These are phyloP conservation scores for Chaetodon trifasciatus DNA, from an alignment of 2,797 vertebrate species.

Conservation along the genomic window DNA sequence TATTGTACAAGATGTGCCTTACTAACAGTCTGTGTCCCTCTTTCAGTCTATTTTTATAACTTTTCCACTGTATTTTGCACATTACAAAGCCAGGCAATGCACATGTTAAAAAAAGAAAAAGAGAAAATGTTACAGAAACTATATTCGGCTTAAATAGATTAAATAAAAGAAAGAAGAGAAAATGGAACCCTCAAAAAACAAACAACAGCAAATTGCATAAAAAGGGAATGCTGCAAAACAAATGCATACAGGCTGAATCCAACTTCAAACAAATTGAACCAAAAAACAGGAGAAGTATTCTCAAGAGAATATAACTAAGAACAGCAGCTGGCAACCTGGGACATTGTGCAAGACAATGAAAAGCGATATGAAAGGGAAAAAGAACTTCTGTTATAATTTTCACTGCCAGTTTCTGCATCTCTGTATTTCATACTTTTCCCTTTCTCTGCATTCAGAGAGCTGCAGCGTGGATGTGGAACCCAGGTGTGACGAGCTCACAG, in stretches of 20 bases:
- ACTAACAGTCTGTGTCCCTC: not conserved
- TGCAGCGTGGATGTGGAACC: slow-evolving; percentile 38
- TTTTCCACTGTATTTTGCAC: slow-evolving; percentile 1
- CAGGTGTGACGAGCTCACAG: slow-evolving; percentile 70
- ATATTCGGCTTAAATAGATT: not conserved
- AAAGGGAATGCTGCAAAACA: not conserved
- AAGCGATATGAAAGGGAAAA: not conserved
- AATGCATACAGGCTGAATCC: not conserved
- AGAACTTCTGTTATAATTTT: not conserved
- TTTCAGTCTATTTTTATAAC: not conserved
- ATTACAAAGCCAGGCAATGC: slow-evolving; percentile 8
- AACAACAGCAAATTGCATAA: not conserved
- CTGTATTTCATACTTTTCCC: not conserved
- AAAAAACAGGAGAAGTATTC: not conserved
- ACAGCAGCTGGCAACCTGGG: not conserved
- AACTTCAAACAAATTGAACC: not conserved
- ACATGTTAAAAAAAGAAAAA: not conserved
- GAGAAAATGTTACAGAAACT: not conserved
- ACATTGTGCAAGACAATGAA: not conserved
- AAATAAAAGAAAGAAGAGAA: not conserved
- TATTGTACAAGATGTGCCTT: slow-evolving; percentile 5
- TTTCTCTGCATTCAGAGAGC: slow-evolving; percentile 14
- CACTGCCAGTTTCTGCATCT: not conserved
- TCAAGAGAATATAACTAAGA: not conserved
- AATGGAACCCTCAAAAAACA: not conserved